Evolutionary conservation across 2,888 invertebrate genomes (phyloP).

Genomic region (Standfussiana lucernea): DNA sequence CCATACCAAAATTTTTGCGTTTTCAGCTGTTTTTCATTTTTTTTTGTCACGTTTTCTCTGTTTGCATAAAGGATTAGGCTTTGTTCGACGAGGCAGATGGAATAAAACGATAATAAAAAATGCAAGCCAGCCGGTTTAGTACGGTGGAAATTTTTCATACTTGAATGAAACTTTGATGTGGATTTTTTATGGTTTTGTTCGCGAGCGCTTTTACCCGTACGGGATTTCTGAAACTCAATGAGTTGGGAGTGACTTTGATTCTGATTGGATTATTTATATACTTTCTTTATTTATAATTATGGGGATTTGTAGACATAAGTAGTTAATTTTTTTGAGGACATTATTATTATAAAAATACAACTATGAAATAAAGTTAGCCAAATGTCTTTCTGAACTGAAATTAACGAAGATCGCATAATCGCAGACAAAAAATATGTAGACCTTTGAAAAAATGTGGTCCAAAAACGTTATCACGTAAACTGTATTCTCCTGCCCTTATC

Average conservation of each 20-base stretch:
- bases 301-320: not conserved
- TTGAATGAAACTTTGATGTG: constrained; percentile 37
- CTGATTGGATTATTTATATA: constrained; percentile 1
- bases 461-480: too few species aligned
- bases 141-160: constrained; percentile 46
- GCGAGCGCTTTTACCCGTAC: constrained; percentile 11
- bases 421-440: too few species aligned
- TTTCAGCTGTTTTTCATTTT: constrained; percentile 57
- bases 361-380: not conserved
- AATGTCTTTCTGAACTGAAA: not conserved
- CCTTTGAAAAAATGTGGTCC: not conserved
- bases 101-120: constrained; percentile 53
- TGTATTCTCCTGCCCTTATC: too few species aligned
- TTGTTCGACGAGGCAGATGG: constrained; percentile 45
- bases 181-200: constrained; percentile 14
- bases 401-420: not conserved
- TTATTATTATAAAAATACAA: too few species aligned
- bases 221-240: constrained; percentile 3
- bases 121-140: constrained; percentile 29
- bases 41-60: constrained; percentile 51
- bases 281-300: not conserved
- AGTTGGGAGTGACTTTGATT: not conserved
- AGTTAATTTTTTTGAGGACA: not conserved
- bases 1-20: constrained; percentile 45
- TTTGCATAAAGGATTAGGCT: constrained; percentile 62